Base-by-base conservation (phyloP, 2,113 vertebrate species). In the cattle (Bos taurus) region DNA sequence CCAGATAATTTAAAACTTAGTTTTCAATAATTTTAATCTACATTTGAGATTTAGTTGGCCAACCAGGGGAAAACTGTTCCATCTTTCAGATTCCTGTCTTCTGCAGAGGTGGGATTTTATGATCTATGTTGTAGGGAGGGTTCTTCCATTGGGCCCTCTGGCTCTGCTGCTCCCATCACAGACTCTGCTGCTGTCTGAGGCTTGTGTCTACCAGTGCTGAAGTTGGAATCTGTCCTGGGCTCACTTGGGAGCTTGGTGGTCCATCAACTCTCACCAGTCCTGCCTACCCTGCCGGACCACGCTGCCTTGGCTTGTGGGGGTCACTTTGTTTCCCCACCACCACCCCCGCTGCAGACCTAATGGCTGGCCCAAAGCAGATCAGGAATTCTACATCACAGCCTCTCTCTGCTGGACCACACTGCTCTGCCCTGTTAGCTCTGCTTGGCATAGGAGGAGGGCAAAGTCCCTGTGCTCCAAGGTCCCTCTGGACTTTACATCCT, bases 351-450 rank as follows among this genome's bases (percentile, higher is more conserved):
- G 6, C 1, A 13, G 16, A 26, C 0, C 2, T 56, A 30, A 54
- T 19, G 46, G 36, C 43, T 0, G 0, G 26, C 33, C 60, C 48
- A 3, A 2, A 46, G n/a, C 19, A 14, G 12, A 0, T 4, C 15
- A 52, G 23, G 25, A 40, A 10, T 10, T 81, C 12, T 48, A 12
- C 78, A 7, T 46, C 40, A 77, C 17, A 85, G 6, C 1, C 25
- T 59, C 30, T 84, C 8, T 86, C 36, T 82, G 25, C 40, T 50
- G 33, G 14, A n/a, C 30, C 2, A 14, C 23, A 54, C 33, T 43
- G 2, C 3, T 50, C 62, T 88, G 30, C 62, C 11, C 15, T 23
- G 15, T 28, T 4, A 43, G 48, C 59, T 86, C 67, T 57, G 25
- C 59, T 26, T 62, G 7, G 7, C 26, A 54, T 3, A 77, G 33